Evolutionary conservation across 2,797 vertebrate species (phyloP).

Genomic region (Clarias pachynema): DNA sequence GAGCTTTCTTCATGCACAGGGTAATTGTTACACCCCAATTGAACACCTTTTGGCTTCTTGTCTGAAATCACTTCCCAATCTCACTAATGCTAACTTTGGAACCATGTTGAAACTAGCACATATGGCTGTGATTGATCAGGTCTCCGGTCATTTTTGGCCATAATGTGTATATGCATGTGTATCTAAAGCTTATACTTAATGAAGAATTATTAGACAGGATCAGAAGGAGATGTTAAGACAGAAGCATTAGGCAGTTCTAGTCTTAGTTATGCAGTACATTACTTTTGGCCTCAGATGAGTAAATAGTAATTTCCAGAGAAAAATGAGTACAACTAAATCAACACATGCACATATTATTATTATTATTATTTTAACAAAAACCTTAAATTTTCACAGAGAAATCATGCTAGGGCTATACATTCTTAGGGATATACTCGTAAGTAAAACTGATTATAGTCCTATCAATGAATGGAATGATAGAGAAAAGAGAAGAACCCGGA

Average conservation of each 20-base stretch:
- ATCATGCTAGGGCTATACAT: slow-evolving; percentile 50
- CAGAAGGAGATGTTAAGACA: background rate
- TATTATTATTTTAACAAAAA: slow-evolving; percentile 8
- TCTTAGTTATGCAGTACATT: no score
- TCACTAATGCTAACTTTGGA: background rate
- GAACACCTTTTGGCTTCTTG: background rate
- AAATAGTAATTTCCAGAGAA: slow-evolving; percentile 34
- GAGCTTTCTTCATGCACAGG: no score
- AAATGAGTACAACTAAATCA: slow-evolving; percentile 25
- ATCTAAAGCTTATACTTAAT: background rate
- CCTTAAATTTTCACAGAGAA: slow-evolving; percentile 53
- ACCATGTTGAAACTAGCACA: background rate
- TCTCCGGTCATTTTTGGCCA: background rate
- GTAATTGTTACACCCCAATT: no score
- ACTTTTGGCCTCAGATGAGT: background rate
- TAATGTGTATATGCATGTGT: background rate
- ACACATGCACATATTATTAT: slow-evolving; percentile 14
- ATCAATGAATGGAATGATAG: slow-evolving; percentile 51
- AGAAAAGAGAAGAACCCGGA: slow-evolving; percentile 67
- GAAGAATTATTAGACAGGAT: background rate
- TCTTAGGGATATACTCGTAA: slow-evolving; percentile 48
- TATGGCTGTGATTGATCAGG: background rate
- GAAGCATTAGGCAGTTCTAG: background rate
- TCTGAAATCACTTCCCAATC: background rate
- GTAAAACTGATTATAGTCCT: slow-evolving; percentile 44